phyloP scores from a whole-genome alignment of 2,888 invertebrate genomes.

The Prostheceraeus crozeri region DNA sequence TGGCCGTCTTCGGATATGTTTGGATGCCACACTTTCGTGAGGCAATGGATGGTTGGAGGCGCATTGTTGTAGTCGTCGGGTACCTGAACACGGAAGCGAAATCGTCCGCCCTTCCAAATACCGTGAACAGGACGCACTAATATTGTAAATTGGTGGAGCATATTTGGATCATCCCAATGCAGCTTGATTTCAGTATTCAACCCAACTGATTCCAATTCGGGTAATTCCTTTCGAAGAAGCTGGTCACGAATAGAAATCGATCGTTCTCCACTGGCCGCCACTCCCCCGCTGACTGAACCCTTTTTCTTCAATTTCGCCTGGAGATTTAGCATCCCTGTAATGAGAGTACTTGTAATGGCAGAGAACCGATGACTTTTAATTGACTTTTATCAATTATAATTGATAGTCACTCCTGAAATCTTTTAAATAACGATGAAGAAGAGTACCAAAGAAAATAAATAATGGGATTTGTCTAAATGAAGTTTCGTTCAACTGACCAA shows the following conservation, averaged over 20 bases:
- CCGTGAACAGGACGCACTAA: constrained; percentile 76
- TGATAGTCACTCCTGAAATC: too few relatives aligned
- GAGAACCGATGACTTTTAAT: too few relatives aligned
- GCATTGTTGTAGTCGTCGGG: constrained; percentile 93
- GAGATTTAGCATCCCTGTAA: too few relatives aligned
- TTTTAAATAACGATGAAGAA: too few relatives aligned
- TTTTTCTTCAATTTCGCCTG: too few relatives aligned
- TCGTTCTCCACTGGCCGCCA: constrained; percentile 4
- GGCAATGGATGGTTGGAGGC: constrained; percentile 83
- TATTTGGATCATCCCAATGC: constrained; percentile 73
- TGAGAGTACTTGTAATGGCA: too few relatives aligned
- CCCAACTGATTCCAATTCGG: constrained; percentile 82
- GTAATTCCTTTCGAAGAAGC: constrained; percentile 59
- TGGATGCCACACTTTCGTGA: constrained; percentile 88
- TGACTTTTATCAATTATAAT: too few relatives aligned
- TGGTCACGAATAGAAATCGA: constrained; percentile 1
- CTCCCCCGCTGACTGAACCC: too few relatives aligned
- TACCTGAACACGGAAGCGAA: constrained; percentile 74
- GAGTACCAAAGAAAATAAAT: too few relatives aligned
- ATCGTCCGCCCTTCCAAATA: constrained; percentile 77
- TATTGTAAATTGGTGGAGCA: constrained; percentile 72
- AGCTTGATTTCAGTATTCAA: constrained; percentile 71
- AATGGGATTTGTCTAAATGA: too few relatives aligned
- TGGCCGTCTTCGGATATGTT: constrained; percentile 87
- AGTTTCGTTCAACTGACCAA: too few relatives aligned